Base-by-base conservation (phyloP, 2,888 invertebrate genomes). In the Parochlus steinenii region DNA sequence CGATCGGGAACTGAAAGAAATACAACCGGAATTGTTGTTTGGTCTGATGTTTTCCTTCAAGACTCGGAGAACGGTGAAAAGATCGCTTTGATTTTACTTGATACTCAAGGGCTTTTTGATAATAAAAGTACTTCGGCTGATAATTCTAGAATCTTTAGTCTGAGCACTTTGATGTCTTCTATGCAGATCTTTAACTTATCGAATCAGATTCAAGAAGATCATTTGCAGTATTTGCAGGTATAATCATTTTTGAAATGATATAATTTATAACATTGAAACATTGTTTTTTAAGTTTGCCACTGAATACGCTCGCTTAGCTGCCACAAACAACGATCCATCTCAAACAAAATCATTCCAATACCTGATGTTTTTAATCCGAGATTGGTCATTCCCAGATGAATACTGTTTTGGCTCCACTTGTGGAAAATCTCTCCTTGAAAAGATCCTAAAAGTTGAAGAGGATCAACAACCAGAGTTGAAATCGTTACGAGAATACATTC, bases 301-400 rank as follows among this genome's bases (percentile, higher is more conserved):
- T 2, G 37, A 31, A 37, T 37, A 30, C 17, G 31, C 31, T 5
- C 22, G 27, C 15, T 15, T 37, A 3, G 31, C 37, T 12, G 7
- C 11, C 3, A 16, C 11, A 22, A 11, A 29, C 5, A 28, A 22
- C 17, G 3, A n/a, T 4, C 26, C 25, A 16, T 19, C 24, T n/a
- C n/a, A 11, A 3, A 8, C 24, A 6, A 36, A 39, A 26, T 17
- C 37, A 5, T 37, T 37, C 19, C 37, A 37, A 27, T 19, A 15
- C n/a, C 27, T 37, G 12, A 31, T 31, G 18, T 37, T 37, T 31
- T 25, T 37, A n/a, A 23, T 37, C 10, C 30, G 37, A 7, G 35
- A 35, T 8, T 35, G 22, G 28, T 22, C 12, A 7, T 28, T 23
- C 7, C 29, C 35, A 3, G 26, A 28, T 18, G 35, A 35, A 22